phyloP scores from a whole-genome alignment of 2,113 vertebrate genomes.

The Boleophthalmus pectinirostris region DNA sequence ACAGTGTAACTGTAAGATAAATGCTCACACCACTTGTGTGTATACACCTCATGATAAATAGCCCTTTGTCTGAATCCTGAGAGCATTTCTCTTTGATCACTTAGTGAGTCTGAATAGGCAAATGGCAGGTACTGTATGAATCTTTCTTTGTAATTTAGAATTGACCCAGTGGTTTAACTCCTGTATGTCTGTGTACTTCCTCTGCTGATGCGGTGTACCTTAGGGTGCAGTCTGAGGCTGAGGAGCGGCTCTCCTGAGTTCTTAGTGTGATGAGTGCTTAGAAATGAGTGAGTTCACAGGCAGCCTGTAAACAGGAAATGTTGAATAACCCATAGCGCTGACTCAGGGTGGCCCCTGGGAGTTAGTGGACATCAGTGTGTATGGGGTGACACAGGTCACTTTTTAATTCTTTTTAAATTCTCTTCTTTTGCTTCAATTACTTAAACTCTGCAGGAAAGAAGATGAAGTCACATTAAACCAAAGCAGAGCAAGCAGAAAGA shows the following conservation, averaged over 20 bases:
- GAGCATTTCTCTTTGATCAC: neutral
- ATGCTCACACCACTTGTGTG: no score
- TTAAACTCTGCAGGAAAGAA: neutral
- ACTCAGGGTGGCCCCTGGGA: conserved; percentile 48
- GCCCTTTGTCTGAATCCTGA: no score
- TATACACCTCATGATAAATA: no score
- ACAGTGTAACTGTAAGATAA: no score
- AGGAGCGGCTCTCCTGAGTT: conserved; percentile 22
- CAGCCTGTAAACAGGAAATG: conserved; percentile 78
- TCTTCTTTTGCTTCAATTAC: conserved; percentile 1
- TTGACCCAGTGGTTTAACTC: no score
- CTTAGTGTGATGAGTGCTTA: conserved; percentile 54
- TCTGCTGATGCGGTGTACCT: conserved; percentile 37
- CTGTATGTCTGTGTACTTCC: conserved; percentile 7
- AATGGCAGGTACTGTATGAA: neutral
- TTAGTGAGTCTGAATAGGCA: neutral
- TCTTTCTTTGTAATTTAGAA: neutral
- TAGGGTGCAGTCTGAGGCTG: conserved; percentile 28
- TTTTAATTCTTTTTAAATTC: neutral
- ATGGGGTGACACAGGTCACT: conserved; percentile 4
- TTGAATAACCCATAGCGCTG: conserved; percentile 58
- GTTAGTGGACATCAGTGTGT: conserved; percentile 11
- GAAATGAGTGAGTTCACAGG: conserved; percentile 40
- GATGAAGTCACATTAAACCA: neutral
- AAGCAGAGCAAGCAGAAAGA: neutral